Evolutionary conservation across 23 tunicate genomes (phyloP).

Genomic region (Ciona savignyi): DNA sequence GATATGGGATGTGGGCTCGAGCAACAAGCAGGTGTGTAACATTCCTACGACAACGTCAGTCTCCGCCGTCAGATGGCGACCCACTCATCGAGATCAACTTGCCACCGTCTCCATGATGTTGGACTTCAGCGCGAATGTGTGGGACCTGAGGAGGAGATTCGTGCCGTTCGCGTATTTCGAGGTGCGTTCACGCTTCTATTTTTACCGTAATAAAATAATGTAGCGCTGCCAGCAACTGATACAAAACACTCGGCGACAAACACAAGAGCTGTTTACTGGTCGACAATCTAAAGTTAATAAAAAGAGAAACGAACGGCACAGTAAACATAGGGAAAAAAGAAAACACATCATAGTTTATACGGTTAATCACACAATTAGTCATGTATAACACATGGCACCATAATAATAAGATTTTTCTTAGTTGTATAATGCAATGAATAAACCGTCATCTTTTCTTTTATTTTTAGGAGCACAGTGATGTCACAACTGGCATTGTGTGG

Average conservation of each 20-base stretch:
- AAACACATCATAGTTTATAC: too few species aligned
- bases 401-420: background rate
- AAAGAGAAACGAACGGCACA: too few species aligned
- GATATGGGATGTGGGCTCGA: conserved; percentile 52
- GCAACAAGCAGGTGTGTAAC: conserved; percentile 3
- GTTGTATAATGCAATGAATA: background rate
- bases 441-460: background rate
- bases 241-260: too few species aligned
- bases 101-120: conserved; percentile 83
- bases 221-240: background rate
- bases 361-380: too few species aligned
- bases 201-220: background rate
- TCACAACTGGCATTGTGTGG: conserved; percentile 74
- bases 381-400: too few species aligned
- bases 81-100: conserved; percentile 48
- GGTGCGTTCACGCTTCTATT: conserved; percentile 1
- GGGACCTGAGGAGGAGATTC: conserved; percentile 69
- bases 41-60: conserved; percentile 61
- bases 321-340: too few species aligned
- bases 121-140: conserved; percentile 57
- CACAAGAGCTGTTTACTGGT: too few species aligned
- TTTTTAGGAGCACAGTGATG: conserved; percentile 31
- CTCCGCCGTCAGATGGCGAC: conserved; percentile 69
- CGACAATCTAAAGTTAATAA: too few species aligned
- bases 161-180: conserved; percentile 85